Percentiles rank a stretch among this genome's conserved stretches.
These are phyloP conservation scores for Eriosoma lanigerum DNA, from an alignment of 1,140 invertebrate species.

Conservation along the genomic window DNA sequence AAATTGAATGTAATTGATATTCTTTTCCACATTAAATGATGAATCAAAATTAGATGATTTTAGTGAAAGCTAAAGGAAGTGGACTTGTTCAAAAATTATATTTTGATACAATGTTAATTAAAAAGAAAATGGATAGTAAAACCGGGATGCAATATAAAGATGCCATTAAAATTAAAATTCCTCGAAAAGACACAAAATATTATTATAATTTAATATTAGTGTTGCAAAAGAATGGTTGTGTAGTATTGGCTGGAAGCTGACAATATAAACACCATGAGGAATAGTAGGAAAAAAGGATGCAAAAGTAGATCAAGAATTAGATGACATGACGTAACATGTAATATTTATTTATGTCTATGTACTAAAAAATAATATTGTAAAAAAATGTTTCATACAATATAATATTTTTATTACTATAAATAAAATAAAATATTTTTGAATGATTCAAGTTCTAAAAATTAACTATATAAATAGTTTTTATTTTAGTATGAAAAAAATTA, in stretches of 20 bases:
- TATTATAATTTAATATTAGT: slow-evolving; percentile 46
- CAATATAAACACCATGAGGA: neutral
- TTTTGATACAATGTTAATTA: too few relatives aligned
- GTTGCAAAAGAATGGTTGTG: slow-evolving; percentile 19
- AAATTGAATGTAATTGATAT: too few relatives aligned
- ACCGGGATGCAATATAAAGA: slow-evolving; percentile 56
- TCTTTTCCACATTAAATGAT: too few relatives aligned
- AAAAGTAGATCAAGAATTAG: slow-evolving; percentile 5
- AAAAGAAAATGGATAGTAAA: neutral
- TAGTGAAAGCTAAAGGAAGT: too few relatives aligned
- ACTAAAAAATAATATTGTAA: neutral
- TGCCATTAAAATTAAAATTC: slow-evolving; percentile 40
- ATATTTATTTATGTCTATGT: slow-evolving; percentile 4
- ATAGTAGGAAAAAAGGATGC: neutral
- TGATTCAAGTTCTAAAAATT: neutral
- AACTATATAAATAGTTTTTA: neutral
- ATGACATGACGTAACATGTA: neutral
- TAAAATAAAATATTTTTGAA: neutral
- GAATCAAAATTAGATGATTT: too few relatives aligned
- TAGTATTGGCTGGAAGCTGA: slow-evolving; percentile 7
- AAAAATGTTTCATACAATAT: slow-evolving; percentile 4
- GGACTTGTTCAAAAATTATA: too few relatives aligned
- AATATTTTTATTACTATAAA: neutral
- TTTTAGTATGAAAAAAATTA: neutral
- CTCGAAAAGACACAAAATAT: slow-evolving; percentile 48